These are phyloP conservation scores for Thryonomys swinderianus DNA, from an alignment of 2,113 vertebrate species.

Conservation along the genomic window DNA sequence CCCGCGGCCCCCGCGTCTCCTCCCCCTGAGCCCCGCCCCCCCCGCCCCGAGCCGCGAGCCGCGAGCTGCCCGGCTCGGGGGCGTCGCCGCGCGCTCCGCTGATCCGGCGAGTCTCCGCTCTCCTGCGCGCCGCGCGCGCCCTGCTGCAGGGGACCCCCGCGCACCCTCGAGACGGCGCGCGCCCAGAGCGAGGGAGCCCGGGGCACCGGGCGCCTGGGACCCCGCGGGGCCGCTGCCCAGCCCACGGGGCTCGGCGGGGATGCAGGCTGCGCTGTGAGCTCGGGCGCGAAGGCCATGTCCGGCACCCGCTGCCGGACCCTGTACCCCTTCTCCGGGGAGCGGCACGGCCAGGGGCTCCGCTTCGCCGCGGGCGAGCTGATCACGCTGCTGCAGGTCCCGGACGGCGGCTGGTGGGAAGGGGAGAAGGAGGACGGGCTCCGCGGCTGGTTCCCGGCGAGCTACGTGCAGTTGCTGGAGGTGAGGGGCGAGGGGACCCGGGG, in stretches of 20 bases:
- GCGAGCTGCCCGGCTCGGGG: conserved; percentile 74
- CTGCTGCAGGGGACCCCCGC: conserved; percentile 38
- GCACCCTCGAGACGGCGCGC: conserved; percentile 72
- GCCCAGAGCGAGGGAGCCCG: conserved; percentile 72
- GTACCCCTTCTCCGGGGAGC: conserved; percentile 94
- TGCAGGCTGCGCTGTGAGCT: conserved; percentile 72
- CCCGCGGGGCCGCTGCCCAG: conserved; percentile 63
- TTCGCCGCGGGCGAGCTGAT: conserved; percentile 95
- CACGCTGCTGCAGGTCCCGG: conserved; percentile 91
- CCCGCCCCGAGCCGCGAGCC: conserved; percentile 47
- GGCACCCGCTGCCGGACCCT: conserved; percentile 90
- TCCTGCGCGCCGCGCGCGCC: conserved; percentile 7
- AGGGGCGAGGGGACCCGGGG: conserved; percentile 60
- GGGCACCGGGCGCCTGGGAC: conserved; percentile 74
- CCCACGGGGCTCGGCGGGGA: conserved; percentile 62
- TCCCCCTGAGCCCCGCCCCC: conserved; percentile 74
- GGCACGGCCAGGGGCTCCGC: conserved; percentile 94
- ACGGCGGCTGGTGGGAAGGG: conserved; percentile 98
- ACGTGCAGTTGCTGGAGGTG: conserved; percentile 97
- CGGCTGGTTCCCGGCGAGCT: conserved; percentile 98
- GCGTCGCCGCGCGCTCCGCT: conserved; percentile 67
- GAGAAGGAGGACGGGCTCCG: conserved; percentile 94
- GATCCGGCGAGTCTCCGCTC: conserved; percentile 21
- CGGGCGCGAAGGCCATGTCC: conserved; percentile 74
- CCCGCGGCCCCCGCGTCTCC: conserved; percentile 68